Percentiles rank a stretch among this genome's conserved stretches.
phyloP scores from a whole-genome alignment of 2,888 invertebrate species.

The Machimus atricapillus region DNA sequence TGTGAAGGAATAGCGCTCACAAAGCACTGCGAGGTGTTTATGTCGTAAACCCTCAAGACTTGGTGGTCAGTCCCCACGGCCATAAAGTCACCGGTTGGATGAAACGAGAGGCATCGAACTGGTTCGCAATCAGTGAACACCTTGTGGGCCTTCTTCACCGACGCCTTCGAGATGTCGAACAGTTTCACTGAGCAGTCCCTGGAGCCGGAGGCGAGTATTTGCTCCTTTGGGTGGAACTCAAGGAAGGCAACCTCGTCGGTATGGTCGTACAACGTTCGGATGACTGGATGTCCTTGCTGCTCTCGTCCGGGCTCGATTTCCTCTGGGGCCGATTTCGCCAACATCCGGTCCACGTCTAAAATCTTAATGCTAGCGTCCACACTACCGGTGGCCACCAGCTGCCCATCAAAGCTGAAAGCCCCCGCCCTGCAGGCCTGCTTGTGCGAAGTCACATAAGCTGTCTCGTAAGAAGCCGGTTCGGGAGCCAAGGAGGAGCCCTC shows the following conservation, averaged over 20 bases:
- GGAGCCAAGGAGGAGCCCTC: slow-evolving; percentile 93
- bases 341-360: slow-evolving; percentile 97
- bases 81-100: slow-evolving; percentile 94
- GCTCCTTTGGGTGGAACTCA: slow-evolving; percentile 96
- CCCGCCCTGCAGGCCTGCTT: slow-evolving; percentile 96
- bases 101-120: slow-evolving; percentile 89
- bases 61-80: slow-evolving; percentile 94
- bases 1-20: slow-evolving; percentile 89
- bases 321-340: slow-evolving; percentile 96
- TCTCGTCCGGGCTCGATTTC: slow-evolving; percentile 83
- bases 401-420: slow-evolving; percentile 94
- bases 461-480: slow-evolving; percentile 97
- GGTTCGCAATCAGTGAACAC: slow-evolving; percentile 95
- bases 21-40: slow-evolving; percentile 94
- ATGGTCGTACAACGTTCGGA: slow-evolving; percentile 92
- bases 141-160: slow-evolving; percentile 96
- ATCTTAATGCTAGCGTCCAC: slow-evolving; percentile 99
- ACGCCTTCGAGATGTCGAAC: slow-evolving; percentile 98
- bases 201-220: slow-evolving; percentile 93
- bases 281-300: slow-evolving; percentile 96
- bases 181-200: slow-evolving; percentile 93
- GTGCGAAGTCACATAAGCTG: slow-evolving; percentile 98
- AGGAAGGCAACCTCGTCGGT: slow-evolving; percentile 96
- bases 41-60: slow-evolving; percentile 89
- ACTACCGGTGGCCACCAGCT: slow-evolving; percentile 96